Evolutionary conservation across 2,113 vertebrate genomes (phyloP).

Genomic region (Ochotona curzoniae): DNA sequence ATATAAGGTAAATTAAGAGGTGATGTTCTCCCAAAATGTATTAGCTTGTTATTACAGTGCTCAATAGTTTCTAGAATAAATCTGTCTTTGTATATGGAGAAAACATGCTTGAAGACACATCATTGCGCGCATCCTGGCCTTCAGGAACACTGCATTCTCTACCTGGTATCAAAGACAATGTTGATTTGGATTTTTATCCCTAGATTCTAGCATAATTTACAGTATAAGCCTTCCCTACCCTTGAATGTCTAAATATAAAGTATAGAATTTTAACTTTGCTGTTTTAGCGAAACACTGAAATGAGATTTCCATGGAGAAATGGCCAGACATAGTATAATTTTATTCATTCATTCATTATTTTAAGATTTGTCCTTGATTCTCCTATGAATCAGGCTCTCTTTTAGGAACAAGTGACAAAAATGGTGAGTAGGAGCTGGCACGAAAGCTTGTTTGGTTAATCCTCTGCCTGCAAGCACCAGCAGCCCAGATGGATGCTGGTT

Average conservation of each 20-base stretch:
- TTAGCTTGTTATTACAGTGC: not conserved
- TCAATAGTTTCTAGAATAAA: not conserved
- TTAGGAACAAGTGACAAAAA: not conserved
- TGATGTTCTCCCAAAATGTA: not conserved
- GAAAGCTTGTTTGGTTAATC: too few relatives aligned
- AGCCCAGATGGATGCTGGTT: too few relatives aligned
- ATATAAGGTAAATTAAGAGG: not conserved
- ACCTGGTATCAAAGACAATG: not conserved
- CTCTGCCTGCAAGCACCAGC: too few relatives aligned
- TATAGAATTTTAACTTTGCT: not conserved
- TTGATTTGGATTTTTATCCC: not conserved
- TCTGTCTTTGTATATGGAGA: not conserved
- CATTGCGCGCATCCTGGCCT: not conserved
- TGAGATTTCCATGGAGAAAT: not conserved
- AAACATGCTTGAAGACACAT: not conserved
- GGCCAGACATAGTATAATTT: not conserved
- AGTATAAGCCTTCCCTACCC: not conserved
- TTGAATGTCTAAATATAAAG: not conserved
- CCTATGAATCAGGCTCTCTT: not conserved
- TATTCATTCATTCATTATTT: not conserved
- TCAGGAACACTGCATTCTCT: not conserved
- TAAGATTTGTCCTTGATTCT: not conserved
- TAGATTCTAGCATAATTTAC: not conserved
- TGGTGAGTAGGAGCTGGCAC: not conserved
- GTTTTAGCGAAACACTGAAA: not conserved